Percentiles rank a stretch among this genome's conserved stretches.
phyloP scores from a whole-genome alignment of 2,797 vertebrate species.

The Halcyon leucocephala region DNA sequence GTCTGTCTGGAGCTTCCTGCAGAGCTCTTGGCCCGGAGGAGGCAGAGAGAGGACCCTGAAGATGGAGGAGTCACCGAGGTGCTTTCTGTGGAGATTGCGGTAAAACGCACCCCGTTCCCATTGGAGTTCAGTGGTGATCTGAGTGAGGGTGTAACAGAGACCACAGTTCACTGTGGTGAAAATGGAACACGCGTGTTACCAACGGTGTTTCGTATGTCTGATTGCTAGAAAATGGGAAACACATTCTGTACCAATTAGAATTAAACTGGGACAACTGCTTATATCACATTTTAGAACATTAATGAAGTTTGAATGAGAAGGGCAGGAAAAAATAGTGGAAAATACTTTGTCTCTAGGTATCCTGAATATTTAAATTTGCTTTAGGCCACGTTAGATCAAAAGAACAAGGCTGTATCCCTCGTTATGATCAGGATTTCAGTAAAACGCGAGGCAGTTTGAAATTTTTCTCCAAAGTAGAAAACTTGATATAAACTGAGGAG shows the following conservation, averaged over 20 bases:
- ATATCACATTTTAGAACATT: neutral
- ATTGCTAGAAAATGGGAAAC: neutral
- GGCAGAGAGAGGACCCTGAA: neutral
- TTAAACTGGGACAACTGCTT: neutral
- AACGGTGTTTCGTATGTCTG: neutral
- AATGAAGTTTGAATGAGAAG: neutral
- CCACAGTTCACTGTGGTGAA: neutral
- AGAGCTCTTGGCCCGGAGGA: neutral
- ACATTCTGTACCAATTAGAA: neutral
- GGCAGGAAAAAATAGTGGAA: neutral
- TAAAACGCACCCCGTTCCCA: fast-evolving
- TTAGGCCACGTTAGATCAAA: neutral
- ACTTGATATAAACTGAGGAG: neutral
- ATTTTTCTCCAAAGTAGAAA: neutral
- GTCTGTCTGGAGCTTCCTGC: neutral
- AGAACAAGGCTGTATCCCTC: neutral
- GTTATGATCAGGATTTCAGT: neutral
- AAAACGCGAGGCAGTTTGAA: neutral
- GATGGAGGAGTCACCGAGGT: neutral
- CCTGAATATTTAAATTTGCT: neutral
- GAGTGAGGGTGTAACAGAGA: neutral
- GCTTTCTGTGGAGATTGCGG: neutral
- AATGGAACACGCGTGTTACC: neutral
- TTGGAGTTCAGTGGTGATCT: neutral
- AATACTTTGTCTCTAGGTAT: neutral